Percentiles rank a stretch among this genome's conserved stretches.
phyloP scores from a whole-genome alignment of 35 echinoderm and acorn worm genomes.

The Apostichopus californicus region DNA sequence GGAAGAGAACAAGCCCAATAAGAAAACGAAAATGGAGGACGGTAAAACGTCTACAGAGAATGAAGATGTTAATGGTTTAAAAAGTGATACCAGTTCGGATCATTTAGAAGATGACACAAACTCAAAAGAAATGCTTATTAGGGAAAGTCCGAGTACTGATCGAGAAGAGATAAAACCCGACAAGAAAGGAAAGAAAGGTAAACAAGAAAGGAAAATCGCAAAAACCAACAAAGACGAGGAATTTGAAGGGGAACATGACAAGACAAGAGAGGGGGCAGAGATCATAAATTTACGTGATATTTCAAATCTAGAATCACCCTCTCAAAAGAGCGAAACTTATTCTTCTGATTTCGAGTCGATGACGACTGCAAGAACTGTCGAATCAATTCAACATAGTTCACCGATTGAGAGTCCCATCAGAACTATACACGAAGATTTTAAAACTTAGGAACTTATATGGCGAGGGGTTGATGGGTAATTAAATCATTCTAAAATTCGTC shows the following conservation, averaged over 20 bases:
- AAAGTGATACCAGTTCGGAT: background rate
- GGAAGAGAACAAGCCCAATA: background rate
- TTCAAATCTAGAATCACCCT: background rate
- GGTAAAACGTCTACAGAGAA: background rate
- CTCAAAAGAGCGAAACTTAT: slow-evolving; percentile 19
- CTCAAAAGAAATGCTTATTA: slow-evolving; percentile 1
- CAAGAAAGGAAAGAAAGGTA: background rate
- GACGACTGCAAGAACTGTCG: background rate
- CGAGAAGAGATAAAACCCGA: background rate
- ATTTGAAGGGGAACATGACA: background rate
- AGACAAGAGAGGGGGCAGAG: background rate
- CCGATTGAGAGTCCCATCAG: background rate
- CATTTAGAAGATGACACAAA: background rate
- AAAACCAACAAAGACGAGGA: background rate
- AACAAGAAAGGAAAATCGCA: background rate
- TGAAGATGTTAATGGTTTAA: background rate
- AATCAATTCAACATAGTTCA: background rate
- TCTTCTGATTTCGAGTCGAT: slow-evolving; percentile 18
- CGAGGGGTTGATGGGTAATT: too few relatives aligned
- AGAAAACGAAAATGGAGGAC: background rate
- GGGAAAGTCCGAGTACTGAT: background rate
- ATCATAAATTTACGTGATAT: background rate
- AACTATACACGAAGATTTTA: slow-evolving; percentile 32
- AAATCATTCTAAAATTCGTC: too few relatives aligned
- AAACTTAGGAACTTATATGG: background rate